Base-by-base conservation (phyloP, 1,140 invertebrate genomes). In the Micrasema minimum region DNA sequence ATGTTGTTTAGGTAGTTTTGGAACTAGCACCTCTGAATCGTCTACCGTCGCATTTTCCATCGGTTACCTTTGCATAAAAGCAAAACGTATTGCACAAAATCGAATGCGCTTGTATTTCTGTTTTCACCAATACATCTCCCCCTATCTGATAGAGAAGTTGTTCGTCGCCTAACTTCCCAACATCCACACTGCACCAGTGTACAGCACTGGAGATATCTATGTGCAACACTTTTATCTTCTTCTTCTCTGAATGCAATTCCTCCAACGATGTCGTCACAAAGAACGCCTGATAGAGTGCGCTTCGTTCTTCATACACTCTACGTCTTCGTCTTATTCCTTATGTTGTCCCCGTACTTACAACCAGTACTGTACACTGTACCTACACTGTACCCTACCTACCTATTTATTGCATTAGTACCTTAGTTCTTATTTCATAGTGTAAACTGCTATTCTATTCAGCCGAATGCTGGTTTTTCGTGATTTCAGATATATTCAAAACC, bases 191-290 rank as follows among this genome's bases (percentile, higher is more conserved):
- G n/a, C n/a, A n/a, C n/a, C n/a, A n/a, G n/a, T n/a, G n/a, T n/a
- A n/a, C n/a, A n/a, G n/a, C n/a, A n/a, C n/a, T n/a, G 20, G 48
- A 51, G 48, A 51, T 26, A 11, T 51, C 50, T 22, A 51, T n/a
- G n/a, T 51, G 50, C 50, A 51, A 51, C 50, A 51, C 50, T 51
- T 22, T 51, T 51, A 51, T 51, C 50, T 51, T 9, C 50, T 51
- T 11, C 22, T 23, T n/a, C 50, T 51, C 22, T 51, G 48, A 51
- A 51, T 51, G 48, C 48, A 20, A 51, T 51, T 51, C 23, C 48
- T 51, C 50, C 26, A 22, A 51, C 50, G 50, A 18, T 12, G n/a
- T 22, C 50, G 22, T 51, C 50, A 26, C 50, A 51, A 51, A 51
- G 50, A 22, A 18, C 5, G 12, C 18, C 22, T 31, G 50, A 51